phyloP scores from a whole-genome alignment of 1,140 invertebrate genomes.

The Papilio xuthus region DNA sequence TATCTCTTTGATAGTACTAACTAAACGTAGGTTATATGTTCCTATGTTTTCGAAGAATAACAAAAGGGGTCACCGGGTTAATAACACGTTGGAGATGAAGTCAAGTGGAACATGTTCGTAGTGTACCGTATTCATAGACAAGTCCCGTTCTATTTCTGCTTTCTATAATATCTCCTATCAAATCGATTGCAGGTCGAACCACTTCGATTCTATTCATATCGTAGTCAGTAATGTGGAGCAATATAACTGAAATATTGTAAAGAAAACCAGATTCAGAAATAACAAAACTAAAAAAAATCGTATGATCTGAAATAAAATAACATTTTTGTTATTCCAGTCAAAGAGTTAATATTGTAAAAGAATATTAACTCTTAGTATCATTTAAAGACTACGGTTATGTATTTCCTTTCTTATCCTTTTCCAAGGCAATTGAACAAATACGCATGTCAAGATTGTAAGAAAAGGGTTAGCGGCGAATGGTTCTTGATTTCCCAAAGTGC shows the following conservation, averaged over 20 bases:
- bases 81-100: slow-evolving; percentile 10
- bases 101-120: slow-evolving; percentile 5
- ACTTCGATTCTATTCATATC: neutral
- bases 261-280: neutral
- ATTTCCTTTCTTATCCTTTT: neutral
- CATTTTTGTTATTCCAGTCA: neutral
- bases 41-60: slow-evolving; percentile 1
- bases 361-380: neutral
- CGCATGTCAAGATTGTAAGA: neutral
- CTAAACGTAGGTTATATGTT: neutral
- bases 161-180: neutral
- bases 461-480: neutral
- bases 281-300: too few relatives aligned
- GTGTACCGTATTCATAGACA: slow-evolving; percentile 9
- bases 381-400: neutral
- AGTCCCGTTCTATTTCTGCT: slow-evolving; percentile 6
- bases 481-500: slow-evolving; percentile 8
- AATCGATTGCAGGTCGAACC: neutral
- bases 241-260: too few relatives aligned
- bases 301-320: neutral
- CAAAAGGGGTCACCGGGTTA: slow-evolving; percentile 21
- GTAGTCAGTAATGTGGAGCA: neutral
- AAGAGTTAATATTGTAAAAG: neutral
- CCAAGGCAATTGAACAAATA: neutral
- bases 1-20: neutral